Base-by-base conservation (phyloP, 2,113 vertebrate genomes). In the Sebastes schlegelii region DNA sequence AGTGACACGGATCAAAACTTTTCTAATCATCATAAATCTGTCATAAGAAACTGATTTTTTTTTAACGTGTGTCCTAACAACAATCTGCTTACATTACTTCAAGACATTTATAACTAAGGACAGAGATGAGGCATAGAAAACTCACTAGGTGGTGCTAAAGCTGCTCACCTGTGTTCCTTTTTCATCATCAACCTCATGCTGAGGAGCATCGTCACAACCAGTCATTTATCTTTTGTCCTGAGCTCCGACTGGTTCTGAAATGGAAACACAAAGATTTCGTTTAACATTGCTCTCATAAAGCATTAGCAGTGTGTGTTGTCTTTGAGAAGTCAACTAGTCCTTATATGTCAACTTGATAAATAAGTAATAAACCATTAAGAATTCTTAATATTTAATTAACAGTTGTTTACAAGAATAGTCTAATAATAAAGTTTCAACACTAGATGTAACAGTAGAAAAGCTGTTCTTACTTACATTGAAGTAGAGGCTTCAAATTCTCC, bases 71-170 rank as follows among this genome's bases (percentile, higher is more conserved):
- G 8, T 16, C 7, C 3, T 34, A 34, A 34, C 4, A 21, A 57
- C 19, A 45, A 10, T 17, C 21, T 17, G 42, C 42, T 58, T 2
- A 46, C 19, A 58, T 40, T 51, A 19, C 46, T 12, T 73, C 13
- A 5, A 48, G 9, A 34, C 52, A 21, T 45, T 16, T 66, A 8
- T 23, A 26, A 49, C 19, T 5, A 4, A 8, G 8, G 9, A 42
- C 5, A 55, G 17, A 12, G 52, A 23, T 0, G 4, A 52, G 40
- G 54, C 63, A 46, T 11, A 10, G 23, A 21, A 68, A 13, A 26
- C 9, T 61, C 76, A 74, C 48, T 49, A 87, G 77, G 51, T 83
- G 83, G 77, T 8, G 55, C 69, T 57, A 42, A 46, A 42, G 82
- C 58, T 63, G 3, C 52, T 78, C 23, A 4, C 3, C 14, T 6